These are phyloP conservation scores for Oceanodroma leucorhoa DNA, from an alignment of 2,797 vertebrate species.

Conservation along the genomic window DNA sequence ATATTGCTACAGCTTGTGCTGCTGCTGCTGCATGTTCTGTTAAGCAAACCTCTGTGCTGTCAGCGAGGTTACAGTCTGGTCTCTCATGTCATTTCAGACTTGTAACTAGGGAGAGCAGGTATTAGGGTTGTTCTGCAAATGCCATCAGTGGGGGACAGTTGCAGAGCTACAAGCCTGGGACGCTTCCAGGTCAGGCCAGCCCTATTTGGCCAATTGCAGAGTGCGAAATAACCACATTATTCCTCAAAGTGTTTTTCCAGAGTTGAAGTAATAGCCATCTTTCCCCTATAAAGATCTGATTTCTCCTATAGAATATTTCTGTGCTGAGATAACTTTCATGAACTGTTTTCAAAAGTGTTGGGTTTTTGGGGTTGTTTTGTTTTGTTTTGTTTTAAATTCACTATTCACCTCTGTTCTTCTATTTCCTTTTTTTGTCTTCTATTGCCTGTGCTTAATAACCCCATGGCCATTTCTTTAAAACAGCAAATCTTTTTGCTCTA, in stretches of 20 bases:
- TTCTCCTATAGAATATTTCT: conserved; percentile 59
- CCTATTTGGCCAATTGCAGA: background rate
- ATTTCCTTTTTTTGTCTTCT: background rate
- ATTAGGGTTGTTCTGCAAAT: conserved; percentile 43
- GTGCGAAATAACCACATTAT: background rate
- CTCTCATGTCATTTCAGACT: background rate
- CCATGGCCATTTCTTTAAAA: background rate
- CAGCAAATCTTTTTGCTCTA: background rate
- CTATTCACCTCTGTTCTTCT: background rate
- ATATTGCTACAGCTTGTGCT: background rate
- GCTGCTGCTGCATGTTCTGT: background rate
- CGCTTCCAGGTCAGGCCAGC: background rate
- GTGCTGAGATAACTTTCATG: conserved; percentile 44
- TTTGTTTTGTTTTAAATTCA: background rate
- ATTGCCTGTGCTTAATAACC: background rate
- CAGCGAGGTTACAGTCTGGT: background rate
- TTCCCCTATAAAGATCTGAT: conserved; percentile 45
- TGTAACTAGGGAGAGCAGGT: background rate
- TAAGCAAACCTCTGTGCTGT: background rate
- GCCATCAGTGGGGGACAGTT: conserved; percentile 36
- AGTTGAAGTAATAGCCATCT: conserved; percentile 20
- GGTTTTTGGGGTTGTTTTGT: background rate
- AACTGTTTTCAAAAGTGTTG: background rate
- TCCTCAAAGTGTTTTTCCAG: conserved; percentile 58
- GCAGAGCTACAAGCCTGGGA: conserved; percentile 24